Base-by-base conservation (phyloP, 2,113 vertebrate species). In the Micronycteris hirsuta region DNA sequence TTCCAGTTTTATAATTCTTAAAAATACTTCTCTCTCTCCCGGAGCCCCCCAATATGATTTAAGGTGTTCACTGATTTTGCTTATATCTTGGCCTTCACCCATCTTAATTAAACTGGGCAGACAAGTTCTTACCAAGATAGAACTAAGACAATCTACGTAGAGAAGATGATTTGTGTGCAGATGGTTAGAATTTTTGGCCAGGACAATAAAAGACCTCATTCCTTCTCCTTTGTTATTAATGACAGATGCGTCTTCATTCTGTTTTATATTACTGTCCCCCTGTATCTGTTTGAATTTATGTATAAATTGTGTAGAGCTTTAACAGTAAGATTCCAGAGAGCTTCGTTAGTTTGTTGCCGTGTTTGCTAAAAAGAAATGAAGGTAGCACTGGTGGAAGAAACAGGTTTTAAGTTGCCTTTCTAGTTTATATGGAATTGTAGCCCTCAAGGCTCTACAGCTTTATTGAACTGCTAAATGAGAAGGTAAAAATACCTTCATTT, bases 381-480 rank as follows among this genome's bases (percentile, higher is more conserved):
- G 76, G 88, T 93, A 38, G 70, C 19, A 67, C 26, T 94, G 78
- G 91, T 96, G 78, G 87, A 95, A 91, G 78, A 86, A 95, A 65
- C 36, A 86, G 71, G 28, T 93, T 94, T 93, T 63, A 89, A 86
- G 82, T 80, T 93, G 78, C 61, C 41, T 92, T 97, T 95, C 78
- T 96, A 71, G 93, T 95, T 96, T 92, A 82, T 82, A 45, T 88
- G 49, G 65, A 93, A 94, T 95, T 88, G 76, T 41, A 97, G 77
- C 82, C 94, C 86, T 91, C 22, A 56, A 94, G 97, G 94, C 89
- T 78, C 28, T 96, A 28, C n/a, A 74, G 36, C 82, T 96, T 94
- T 94, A 94, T 92, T 96, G 88, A 97, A 95, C 88, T 96, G 88
- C 82, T 97, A 94, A 97, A 96, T 97, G 86, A 95, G 89, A 96